These are phyloP conservation scores for Phoeniculus purpureus DNA, from an alignment of 2,797 vertebrate genomes.

Conservation along the genomic window DNA sequence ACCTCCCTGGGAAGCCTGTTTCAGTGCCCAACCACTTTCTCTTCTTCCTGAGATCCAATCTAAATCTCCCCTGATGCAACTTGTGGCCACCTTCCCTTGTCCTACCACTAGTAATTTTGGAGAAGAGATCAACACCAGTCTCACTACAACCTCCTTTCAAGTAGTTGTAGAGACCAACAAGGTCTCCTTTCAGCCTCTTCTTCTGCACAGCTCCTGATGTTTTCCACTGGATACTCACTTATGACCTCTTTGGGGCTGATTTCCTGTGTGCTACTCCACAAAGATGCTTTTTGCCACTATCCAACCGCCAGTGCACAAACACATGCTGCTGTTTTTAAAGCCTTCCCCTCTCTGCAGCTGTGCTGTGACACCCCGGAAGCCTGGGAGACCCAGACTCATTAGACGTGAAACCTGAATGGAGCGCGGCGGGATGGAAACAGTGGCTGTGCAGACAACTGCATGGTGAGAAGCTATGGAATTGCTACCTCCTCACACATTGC, in stretches of 20 bases:
- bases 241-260: not conserved
- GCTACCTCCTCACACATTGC: not conserved
- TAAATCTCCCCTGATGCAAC: too few relatives aligned
- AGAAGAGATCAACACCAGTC: too few relatives aligned
- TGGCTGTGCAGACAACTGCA: not conserved
- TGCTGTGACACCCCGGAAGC: not conserved
- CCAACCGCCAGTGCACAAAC: not conserved
- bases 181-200: not conserved
- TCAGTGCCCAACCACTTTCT: too few relatives aligned
- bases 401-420: not conserved
- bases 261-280: not conserved
- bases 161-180: too few relatives aligned
- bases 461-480: accelerated
- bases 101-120: too few relatives aligned
- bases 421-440: not conserved
- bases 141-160: too few relatives aligned
- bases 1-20: too few relatives aligned
- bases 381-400: not conserved
- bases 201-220: not conserved
- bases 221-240: not conserved
- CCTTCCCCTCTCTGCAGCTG: not conserved
- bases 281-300: not conserved
- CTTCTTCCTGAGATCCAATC: too few relatives aligned
- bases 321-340: too few relatives aligned
- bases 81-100: too few relatives aligned